Conservation (phyloP, 2,797 vertebrate genomes). For the Meriones psammophilus region DNA sequence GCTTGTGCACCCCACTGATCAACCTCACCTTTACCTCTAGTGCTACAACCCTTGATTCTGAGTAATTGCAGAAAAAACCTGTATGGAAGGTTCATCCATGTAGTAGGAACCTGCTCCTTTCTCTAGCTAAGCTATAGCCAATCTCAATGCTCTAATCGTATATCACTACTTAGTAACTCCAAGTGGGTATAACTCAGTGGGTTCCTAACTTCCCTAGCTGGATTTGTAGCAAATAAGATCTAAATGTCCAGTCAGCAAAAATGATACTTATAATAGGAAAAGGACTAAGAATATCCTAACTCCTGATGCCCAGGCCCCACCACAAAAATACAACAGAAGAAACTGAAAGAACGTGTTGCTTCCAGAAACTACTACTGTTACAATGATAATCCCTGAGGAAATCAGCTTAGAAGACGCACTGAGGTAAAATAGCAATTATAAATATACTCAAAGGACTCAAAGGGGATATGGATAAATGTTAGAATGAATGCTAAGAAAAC, state of each 20-base stretch:
- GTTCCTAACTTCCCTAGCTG: neutral
- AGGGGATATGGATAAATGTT: neutral
- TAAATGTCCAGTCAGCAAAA: neutral
- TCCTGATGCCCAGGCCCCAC: too few species aligned
- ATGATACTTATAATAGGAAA: neutral
- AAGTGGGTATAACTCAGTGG: neutral
- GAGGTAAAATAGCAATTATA: neutral
- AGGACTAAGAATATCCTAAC: neutral
- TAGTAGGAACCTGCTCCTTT: neutral
- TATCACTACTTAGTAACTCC: neutral
- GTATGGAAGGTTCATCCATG: neutral
- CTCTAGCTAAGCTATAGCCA: neutral
- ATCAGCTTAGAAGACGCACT: neutral
- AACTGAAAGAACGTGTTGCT: neutral
- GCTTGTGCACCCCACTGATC: neutral
- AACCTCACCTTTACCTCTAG: too few species aligned
- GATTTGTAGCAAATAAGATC: neutral
- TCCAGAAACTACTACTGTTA: neutral
- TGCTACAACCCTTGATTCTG: too few species aligned
- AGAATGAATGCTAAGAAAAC: neutral
- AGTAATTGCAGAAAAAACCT: neutral
- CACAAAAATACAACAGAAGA: neutral
- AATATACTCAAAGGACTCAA: neutral
- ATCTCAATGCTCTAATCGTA: neutral
- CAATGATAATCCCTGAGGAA: neutral